A percentile compares a stretch with the other conserved stretches of the same genome.
phyloP scores from a whole-genome alignment of 2,888 invertebrate species.

The Phymatocera aterrima region DNA sequence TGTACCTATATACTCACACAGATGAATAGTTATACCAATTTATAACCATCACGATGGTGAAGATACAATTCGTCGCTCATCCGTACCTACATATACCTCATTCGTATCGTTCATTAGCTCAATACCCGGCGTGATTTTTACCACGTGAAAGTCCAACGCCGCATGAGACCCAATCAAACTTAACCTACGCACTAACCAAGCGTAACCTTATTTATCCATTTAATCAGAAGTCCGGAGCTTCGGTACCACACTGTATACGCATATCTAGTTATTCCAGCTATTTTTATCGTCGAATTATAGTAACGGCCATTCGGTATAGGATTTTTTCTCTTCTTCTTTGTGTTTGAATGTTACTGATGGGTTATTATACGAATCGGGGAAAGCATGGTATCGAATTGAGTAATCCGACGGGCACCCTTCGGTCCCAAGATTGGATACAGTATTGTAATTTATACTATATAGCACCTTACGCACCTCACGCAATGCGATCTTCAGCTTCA shows the following conservation, averaged over 20 bases:
- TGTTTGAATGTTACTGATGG: not conserved
- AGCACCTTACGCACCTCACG: slow-evolving; percentile 21
- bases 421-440: not conserved
- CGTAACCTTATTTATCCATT: slow-evolving; percentile 40
- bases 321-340: too few species aligned
- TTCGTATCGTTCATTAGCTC: slow-evolving; percentile 60
- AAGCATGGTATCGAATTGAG: not conserved
- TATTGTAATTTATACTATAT: not conserved
- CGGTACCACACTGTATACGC: not conserved
- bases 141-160: slow-evolving; percentile 59
- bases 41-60: slow-evolving; percentile 63
- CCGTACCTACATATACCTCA: not conserved
- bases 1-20: slow-evolving; percentile 24
- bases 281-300: not conserved
- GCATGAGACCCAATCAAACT: slow-evolving; percentile 39
- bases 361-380: not conserved
- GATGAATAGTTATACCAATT: slow-evolving; percentile 68
- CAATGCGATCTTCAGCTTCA: not conserved
- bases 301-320: not conserved
- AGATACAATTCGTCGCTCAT: slow-evolving; percentile 51
- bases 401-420: not conserved
- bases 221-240: not conserved
- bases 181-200: slow-evolving; percentile 48
- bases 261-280: not conserved
- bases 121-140: slow-evolving; percentile 42